Evolutionary conservation across 2,797 vertebrate genomes (phyloP), one percentile per base, ranked within the genome.

Genomic region (Notolabrus celidotus): DNA sequence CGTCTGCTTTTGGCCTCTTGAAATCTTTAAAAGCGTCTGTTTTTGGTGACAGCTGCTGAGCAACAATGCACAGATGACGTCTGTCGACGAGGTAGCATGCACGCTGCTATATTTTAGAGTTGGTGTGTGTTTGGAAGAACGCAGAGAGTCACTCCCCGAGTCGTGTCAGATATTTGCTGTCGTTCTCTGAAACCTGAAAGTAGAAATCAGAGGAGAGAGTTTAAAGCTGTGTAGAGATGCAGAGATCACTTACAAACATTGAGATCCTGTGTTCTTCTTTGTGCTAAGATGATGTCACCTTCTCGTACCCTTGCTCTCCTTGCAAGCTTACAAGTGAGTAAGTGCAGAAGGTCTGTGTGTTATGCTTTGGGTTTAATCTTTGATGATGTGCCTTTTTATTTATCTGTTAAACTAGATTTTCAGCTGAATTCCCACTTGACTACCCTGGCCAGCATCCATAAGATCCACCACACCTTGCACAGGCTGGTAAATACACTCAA

Each of bases 381-480:
- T 72, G 8, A 64, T 49, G 19, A 49, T 10, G 8, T 64, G 10
- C 4, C 52, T 46, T 61, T 8, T n/a, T 17, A 38, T 25, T 60
- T 70, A 56, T 69, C 66, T 82, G 36, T 74, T 58, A 4, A 62
- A 69, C 12, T 91, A 99, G 98, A 97, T 95, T 98, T 99, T 95
- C 97, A 97, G 91, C 95, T 99, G 96, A 99, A 97, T 94, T 97
- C 98, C 92, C 97, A 98, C 92, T 96, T 98, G 90, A 98, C 96
- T 92, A 99, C 98, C 87, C 95, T 99, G 96, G 98, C 97, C 93
- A 98, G 96, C 94, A 98, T 99, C 95, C 98, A 99, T 93, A 99
- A 97, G 96, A 99, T 99, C 94, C 99, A 99, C 92, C 97, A 99
- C 94, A 99, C 98, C 85, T 96, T 99, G 92, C 98, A 99, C 94